Evolutionary conservation across 1,140 invertebrate genomes (phyloP).

Genomic region (Laupala kohalensis): DNA sequence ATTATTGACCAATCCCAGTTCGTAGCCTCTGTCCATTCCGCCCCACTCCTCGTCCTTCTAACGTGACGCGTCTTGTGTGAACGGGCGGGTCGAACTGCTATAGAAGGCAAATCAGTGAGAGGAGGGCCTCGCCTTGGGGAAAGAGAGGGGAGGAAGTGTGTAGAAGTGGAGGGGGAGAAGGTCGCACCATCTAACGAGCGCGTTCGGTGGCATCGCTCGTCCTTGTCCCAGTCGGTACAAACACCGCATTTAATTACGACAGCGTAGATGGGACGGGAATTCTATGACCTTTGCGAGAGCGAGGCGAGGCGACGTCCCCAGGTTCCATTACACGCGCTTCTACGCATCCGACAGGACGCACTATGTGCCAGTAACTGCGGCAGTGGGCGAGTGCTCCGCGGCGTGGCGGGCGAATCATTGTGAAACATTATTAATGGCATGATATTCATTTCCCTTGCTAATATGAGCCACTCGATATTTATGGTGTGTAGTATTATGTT

Average conservation of each 20-base stretch:
- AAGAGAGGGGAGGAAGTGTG: no score
- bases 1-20: no score
- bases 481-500: neutral
- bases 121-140: neutral
- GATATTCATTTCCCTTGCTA: neutral
- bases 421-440: neutral
- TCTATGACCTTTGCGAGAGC: no score
- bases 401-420: neutral
- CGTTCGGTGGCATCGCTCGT: neutral
- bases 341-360: no score
- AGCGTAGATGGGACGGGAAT: no score
- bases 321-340: neutral
- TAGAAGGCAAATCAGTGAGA: neutral
- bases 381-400: no score
- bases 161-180: no score
- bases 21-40: no score
- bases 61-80: neutral
- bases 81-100: neutral
- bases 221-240: neutral
- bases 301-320: neutral
- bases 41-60: neutral
- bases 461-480: neutral
- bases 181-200: neutral
- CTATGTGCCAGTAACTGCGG: neutral
- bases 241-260: neutral